Base-by-base conservation (phyloP, 2,888 invertebrate genomes). In the Plagiodera versicolora region DNA sequence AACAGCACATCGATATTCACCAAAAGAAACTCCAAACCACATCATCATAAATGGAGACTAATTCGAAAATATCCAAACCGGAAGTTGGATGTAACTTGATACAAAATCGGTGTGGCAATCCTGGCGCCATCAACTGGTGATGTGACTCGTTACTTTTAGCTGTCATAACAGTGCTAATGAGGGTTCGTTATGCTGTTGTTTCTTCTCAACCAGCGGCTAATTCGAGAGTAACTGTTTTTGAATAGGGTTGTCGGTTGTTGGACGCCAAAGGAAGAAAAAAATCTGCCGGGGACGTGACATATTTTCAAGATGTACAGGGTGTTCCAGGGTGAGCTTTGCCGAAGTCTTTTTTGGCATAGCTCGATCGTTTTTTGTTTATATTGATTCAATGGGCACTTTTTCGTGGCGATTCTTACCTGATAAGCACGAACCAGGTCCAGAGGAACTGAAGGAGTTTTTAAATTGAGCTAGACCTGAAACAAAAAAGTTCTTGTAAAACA, bases 381-480 rank as follows among this genome's bases (percentile, higher is more conserved):
- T n/a, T n/a, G n/a, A n/a, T n/a, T n/a, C n/a, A n/a, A n/a, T n/a
- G n/a, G n/a, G n/a, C n/a, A n/a, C n/a, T n/a, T n/a, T n/a, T n/a
- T n/a, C n/a, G n/a, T n/a, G n/a, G n/a, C n/a, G n/a, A 28, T 11
- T 32, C 70, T 83, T 75, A 87, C 87, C 87, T 76, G 85, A 81
- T 73, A 87, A 83, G 73, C 87, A 87, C 58, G 84, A 84, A 76
- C 86, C 86, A 71, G 84, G 84, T 74, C 86, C 86, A 65, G 83
- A 82, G 66, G 87, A 85, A 75, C 86, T 85, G 82, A 87, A 87
- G 47, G 86, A 85, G 46, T 86, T 85, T 81, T 87, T 87, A 77
- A 87, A 83, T 77, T 87, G 87, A 70, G 86, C 85, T 80, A 87
- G 86, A 66, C 87, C 87, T 87, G 85, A 67, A 75, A 75, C 19